Conservation (phyloP, 2,113 vertebrate species). For the Lepus timidus region DNA sequence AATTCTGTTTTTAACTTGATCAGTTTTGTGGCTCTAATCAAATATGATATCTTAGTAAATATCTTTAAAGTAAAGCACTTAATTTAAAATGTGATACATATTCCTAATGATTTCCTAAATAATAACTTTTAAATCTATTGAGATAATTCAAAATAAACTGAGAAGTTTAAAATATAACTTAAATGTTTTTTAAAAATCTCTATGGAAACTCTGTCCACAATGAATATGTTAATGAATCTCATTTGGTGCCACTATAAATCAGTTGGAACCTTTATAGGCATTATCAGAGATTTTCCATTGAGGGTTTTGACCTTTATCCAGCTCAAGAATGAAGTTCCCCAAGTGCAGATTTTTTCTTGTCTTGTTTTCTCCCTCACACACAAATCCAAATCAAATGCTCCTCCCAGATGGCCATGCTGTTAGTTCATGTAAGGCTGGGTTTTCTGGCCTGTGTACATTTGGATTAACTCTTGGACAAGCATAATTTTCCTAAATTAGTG, state of each 20-base stretch:
- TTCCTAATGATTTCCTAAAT: slow-evolving; percentile 35
- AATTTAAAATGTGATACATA: slow-evolving; percentile 7
- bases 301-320: not conserved
- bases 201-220: not conserved
- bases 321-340: slow-evolving; percentile 4
- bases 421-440: not conserved
- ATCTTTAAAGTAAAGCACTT: slow-evolving; percentile 44
- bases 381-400: slow-evolving; percentile 51
- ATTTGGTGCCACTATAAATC: not conserved
- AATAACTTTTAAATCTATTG: not conserved
- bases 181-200: not conserved
- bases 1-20: slow-evolving; percentile 27
- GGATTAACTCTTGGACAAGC: slow-evolving; percentile 50
- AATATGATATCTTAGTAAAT: not conserved
- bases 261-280: not conserved
- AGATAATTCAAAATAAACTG: not conserved
- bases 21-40: not conserved
- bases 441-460: slow-evolving; percentile 16
- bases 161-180: slow-evolving; percentile 33
- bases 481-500: slow-evolving; percentile 60
- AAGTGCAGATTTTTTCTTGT: not conserved
- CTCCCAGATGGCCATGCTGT: not conserved
- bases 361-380: slow-evolving; percentile 16
- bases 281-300: slow-evolving; percentile 10
- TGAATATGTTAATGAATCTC: not conserved